These are phyloP conservation scores for Dryocosmus kuriphilus DNA, from an alignment of 2,888 invertebrate genomes.

Conservation along the genomic window DNA sequence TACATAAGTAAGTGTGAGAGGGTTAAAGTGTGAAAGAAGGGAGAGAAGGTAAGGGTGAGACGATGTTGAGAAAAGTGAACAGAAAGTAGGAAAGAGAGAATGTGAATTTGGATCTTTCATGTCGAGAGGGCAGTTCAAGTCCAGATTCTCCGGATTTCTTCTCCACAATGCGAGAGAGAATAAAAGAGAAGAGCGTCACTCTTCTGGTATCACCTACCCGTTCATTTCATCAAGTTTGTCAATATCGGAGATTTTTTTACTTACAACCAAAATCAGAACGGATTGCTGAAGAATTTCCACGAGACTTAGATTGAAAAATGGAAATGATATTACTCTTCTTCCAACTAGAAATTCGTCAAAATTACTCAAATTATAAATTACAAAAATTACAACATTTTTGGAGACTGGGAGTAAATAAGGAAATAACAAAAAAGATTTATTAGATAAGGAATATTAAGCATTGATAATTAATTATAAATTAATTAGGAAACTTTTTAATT, in stretches of 20 bases:
- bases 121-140: slow-evolving; percentile 36
- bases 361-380: too few species aligned
- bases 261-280: slow-evolving; percentile 2
- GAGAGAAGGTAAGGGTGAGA: slow-evolving; percentile 1
- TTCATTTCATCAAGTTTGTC: slow-evolving; percentile 34
- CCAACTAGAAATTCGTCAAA: too few species aligned
- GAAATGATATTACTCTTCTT: not conserved
- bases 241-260: slow-evolving; percentile 26
- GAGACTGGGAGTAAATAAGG: too few species aligned
- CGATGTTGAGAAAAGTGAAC: slow-evolving; percentile 1
- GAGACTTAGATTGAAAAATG: slow-evolving; percentile 3
- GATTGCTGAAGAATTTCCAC: not conserved
- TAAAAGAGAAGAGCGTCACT: slow-evolving; percentile 26
- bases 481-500: too few species aligned
- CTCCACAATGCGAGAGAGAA: slow-evolving; percentile 27
- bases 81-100: slow-evolving; percentile 23
- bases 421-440: too few species aligned
- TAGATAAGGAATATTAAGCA: too few species aligned
- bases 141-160: slow-evolving; percentile 32
- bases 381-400: too few species aligned
- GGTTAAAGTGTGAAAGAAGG: not conserved
- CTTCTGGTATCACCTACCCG: slow-evolving; percentile 32
- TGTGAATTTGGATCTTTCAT: slow-evolving; percentile 30
- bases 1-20: slow-evolving; percentile 38
- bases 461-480: too few species aligned